Evolutionary conservation across 2,888 invertebrate species (phyloP).

Genomic region (Acleris emargana): DNA sequence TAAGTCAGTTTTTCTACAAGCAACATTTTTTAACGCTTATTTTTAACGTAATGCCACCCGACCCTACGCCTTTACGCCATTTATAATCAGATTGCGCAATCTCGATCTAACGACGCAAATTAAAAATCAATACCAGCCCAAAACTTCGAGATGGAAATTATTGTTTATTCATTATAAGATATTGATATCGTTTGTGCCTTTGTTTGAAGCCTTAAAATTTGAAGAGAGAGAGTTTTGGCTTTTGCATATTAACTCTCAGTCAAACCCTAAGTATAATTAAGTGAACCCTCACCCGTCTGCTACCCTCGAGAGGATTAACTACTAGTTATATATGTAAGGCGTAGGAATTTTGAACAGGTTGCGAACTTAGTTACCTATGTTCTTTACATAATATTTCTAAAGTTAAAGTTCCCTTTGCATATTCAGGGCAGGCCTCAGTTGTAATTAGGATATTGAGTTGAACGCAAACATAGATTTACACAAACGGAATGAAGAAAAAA

Average conservation of each 20-base stretch:
- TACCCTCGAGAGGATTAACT: no score
- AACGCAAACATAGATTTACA: constrained; percentile 28
- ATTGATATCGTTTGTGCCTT: constrained; percentile 27
- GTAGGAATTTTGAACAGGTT: no score
- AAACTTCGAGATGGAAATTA: constrained; percentile 37
- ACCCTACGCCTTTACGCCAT: constrained; percentile 63
- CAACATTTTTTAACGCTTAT: constrained; percentile 62
- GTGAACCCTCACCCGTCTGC: no score
- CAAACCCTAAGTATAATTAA: no score
- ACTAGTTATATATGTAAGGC: no score
- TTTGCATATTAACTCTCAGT: not conserved
- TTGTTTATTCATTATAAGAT: constrained; percentile 31
- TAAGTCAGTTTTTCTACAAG: constrained; percentile 57
- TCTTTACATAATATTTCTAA: no score
- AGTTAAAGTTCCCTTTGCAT: not conserved
- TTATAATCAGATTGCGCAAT: constrained; percentile 72
- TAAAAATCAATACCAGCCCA: constrained; percentile 65
- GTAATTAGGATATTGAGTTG: constrained; percentile 29
- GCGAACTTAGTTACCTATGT: no score
- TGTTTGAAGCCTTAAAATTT: constrained; percentile 8
- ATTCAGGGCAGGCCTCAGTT: not conserved
- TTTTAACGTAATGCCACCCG: constrained; percentile 64
- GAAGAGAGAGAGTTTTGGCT: not conserved
- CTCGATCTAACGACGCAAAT: constrained; percentile 66
- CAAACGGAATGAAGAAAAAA: constrained; percentile 36